phyloP scores from a whole-genome alignment of 2,888 invertebrate genomes.

The Perizoma affinitatum region DNA sequence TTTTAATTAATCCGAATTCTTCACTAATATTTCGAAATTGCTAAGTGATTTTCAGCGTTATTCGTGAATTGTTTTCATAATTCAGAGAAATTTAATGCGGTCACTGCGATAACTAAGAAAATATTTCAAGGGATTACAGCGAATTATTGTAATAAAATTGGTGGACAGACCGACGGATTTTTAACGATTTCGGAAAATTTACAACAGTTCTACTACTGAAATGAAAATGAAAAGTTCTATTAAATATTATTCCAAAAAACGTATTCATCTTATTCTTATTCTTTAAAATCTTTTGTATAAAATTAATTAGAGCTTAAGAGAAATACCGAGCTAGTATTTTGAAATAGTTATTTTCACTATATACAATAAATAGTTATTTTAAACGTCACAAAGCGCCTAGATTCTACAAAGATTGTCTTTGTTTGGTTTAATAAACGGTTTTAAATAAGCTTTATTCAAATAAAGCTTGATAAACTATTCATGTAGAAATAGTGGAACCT shows the following conservation, averaged over 20 bases:
- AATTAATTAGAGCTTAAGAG: too few relatives aligned
- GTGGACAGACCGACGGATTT: neutral
- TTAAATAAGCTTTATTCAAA: constrained; percentile 1
- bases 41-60: constrained; percentile 25
- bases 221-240: too few relatives aligned
- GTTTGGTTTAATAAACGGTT: too few relatives aligned
- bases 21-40: constrained; percentile 34
- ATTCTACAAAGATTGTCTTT: too few relatives aligned
- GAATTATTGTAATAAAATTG: neutral
- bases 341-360: too few relatives aligned
- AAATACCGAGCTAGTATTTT: too few relatives aligned
- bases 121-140: constrained; percentile 1
- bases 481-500: constrained; percentile 14
- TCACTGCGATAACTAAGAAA: constrained; percentile 4
- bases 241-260: too few relatives aligned
- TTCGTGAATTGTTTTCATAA: constrained; percentile 23
- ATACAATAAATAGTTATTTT: too few relatives aligned
- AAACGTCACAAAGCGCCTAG: too few relatives aligned
- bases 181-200: neutral
- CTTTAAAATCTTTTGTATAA: too few relatives aligned
- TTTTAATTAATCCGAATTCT: constrained; percentile 58
- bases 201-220: too few relatives aligned
- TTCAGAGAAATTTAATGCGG: constrained; percentile 12
- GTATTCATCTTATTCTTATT: too few relatives aligned
- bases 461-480: constrained; percentile 20